Evolutionary conservation across 2,888 invertebrate species (phyloP), one percentile per base, ranked within the genome.

Genomic region (Biston stratarius): DNA sequence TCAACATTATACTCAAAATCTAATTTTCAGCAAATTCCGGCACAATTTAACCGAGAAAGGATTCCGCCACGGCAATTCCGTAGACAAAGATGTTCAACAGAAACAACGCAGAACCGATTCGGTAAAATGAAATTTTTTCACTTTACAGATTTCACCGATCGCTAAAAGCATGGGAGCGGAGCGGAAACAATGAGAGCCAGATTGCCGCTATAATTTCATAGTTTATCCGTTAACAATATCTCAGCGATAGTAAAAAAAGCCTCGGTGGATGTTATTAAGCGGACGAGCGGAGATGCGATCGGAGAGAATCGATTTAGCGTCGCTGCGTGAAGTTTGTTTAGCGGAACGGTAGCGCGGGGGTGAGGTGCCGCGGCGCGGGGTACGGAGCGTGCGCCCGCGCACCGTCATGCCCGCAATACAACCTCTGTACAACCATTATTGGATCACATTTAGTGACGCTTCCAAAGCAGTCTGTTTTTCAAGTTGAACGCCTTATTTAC

Each of bases 281-380:
- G 80, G 84, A 76, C 82, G 85, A 82, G 83, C 82, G 82, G 86
- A 88, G 92, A 90, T 89, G 87, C 86, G 89, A 90, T 88, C 86
- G 88, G 79, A 77, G 80, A 83, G 83, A 92, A 93, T 93, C 90
- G 91, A 93, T 94, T 93, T 87, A 76, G 83, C 81, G 82, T 83
- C 85, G 83, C 84, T 83, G 89, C 92, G 91, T 92, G 91, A 92
- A 89, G 92, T 93, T 93, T 92, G 93, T 91, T 92, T 92, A 92
- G 90, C 84, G 88, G 88, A 90, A 90, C 91, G 87, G 84, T 85
- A 86, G 89, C 85, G 74, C 75, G 74, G 74, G 71, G 64, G 67
- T n/a, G 59, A 66, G n/a, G 67, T n/a, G 62, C n/a, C 36, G 62
- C 7, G 40, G 62, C n/a, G 64, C 55, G 72, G 67, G 74, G 68